phyloP scores from a whole-genome alignment of 2,113 vertebrate genomes.

The Ammospiza caudacuta region DNA sequence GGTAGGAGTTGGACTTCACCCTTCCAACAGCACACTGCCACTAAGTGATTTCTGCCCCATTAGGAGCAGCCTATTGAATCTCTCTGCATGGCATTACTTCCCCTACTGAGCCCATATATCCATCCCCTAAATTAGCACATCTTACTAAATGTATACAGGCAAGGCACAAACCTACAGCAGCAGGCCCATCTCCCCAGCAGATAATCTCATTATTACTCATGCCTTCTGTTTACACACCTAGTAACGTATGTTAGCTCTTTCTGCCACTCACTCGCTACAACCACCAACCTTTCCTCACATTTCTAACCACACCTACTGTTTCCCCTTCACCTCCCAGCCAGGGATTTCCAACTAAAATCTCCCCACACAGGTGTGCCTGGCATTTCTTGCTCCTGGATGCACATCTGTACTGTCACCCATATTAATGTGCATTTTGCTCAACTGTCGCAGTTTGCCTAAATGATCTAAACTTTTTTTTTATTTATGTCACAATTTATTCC shows the following conservation, averaged over 20 bases:
- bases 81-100: not conserved
- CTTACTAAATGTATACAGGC: not conserved
- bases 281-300: not conserved
- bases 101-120: not conserved
- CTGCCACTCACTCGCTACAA: not conserved
- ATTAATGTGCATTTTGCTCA: not conserved
- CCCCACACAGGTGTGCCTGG: not conserved
- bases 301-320: not conserved
- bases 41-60: not conserved
- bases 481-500: not conserved
- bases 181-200: not conserved
- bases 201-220: not conserved
- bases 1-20: not conserved
- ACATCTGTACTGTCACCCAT: not conserved
- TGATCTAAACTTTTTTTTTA: not conserved
- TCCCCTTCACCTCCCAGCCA: not conserved
- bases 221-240: not conserved
- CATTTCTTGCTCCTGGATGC: not conserved
- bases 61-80: not conserved
- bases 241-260: not conserved
- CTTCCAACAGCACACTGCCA: not conserved
- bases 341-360: not conserved
- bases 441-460: not conserved
- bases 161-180: not conserved
- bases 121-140: not conserved